phyloP scores from a whole-genome alignment of 2,888 invertebrate genomes.

The Rotaria sp. region DNA sequence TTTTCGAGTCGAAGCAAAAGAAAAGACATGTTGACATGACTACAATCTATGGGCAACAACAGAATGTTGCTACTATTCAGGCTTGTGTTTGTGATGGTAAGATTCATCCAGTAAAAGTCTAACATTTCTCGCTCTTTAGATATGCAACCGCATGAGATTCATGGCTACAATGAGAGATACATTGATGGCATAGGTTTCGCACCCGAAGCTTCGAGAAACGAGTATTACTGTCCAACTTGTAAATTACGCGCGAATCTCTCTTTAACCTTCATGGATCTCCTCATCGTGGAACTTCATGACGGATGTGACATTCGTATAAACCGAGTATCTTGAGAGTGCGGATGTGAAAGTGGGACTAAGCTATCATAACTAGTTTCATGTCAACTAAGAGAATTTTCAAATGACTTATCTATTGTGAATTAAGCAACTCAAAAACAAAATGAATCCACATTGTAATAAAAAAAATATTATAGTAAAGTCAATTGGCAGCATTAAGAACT shows the following conservation, averaged over 20 bases:
- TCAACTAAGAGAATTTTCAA: too few species aligned
- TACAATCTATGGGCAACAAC: neutral
- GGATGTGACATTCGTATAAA: too few species aligned
- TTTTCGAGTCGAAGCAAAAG: neutral
- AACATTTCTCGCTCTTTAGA: neutral
- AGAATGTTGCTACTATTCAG: neutral
- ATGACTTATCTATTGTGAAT: too few species aligned
- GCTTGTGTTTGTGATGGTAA: neutral
- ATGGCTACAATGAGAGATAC: neutral
- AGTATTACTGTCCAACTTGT: slow-evolving; percentile 14
- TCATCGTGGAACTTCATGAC: too few species aligned
- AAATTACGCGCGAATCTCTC: neutral
- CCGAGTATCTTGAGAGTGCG: too few species aligned
- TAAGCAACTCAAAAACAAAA: too few species aligned
- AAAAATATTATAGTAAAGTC: too few species aligned
- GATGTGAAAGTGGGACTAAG: too few species aligned
- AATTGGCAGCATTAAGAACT: too few species aligned
- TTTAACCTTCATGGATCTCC: too few species aligned
- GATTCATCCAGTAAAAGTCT: neutral
- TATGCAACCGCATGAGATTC: neutral
- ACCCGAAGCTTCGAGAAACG: neutral
- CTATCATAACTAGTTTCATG: too few species aligned
- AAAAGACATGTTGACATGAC: neutral
- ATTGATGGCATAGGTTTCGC: neutral
- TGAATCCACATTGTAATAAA: too few species aligned